Conservation (phyloP, 2,888 invertebrate species). For the Argynnis bischoffii region DNA sequence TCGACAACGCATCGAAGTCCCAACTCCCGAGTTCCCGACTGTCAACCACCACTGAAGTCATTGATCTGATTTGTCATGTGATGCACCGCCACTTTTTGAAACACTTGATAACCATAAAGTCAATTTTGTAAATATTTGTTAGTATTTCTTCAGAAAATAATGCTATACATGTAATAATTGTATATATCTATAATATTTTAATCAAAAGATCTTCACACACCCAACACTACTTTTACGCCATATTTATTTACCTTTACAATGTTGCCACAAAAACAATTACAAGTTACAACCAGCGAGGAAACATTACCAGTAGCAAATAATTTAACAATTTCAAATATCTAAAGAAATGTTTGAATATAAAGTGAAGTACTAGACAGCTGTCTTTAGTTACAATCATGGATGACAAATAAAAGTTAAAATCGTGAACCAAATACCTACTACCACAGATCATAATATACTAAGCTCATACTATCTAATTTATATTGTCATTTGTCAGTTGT, state of each 20-base stretch:
- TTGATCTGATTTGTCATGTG: conserved; percentile 66
- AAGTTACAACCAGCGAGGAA: background rate
- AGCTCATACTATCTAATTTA: too few species aligned
- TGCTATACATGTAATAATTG: background rate
- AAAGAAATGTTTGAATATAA: too few species aligned
- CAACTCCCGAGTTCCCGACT: conserved; percentile 58
- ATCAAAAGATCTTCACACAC: conserved; percentile 46
- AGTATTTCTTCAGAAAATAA: background rate
- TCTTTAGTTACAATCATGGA: too few species aligned
- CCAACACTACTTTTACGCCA: conserved; percentile 58
- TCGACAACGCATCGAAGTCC: conserved; percentile 60
- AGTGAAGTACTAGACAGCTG: too few species aligned
- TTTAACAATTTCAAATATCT: background rate
- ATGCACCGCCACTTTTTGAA: conserved; percentile 44
- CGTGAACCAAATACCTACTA: too few species aligned
- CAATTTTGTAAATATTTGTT: conserved; percentile 7
- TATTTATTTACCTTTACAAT: conserved; percentile 73
- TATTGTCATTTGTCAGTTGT: background rate
- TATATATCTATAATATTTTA: conserved; percentile 5
- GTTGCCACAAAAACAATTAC: conserved; percentile 43
- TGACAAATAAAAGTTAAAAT: too few species aligned
- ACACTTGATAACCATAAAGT: conserved; percentile 19
- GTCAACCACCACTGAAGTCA: conserved; percentile 68
- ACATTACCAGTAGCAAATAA: background rate
- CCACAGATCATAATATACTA: too few species aligned